Evolutionary conservation across 2,797 vertebrate genomes (phyloP).

Genomic region (Sus cebifrons): DNA sequence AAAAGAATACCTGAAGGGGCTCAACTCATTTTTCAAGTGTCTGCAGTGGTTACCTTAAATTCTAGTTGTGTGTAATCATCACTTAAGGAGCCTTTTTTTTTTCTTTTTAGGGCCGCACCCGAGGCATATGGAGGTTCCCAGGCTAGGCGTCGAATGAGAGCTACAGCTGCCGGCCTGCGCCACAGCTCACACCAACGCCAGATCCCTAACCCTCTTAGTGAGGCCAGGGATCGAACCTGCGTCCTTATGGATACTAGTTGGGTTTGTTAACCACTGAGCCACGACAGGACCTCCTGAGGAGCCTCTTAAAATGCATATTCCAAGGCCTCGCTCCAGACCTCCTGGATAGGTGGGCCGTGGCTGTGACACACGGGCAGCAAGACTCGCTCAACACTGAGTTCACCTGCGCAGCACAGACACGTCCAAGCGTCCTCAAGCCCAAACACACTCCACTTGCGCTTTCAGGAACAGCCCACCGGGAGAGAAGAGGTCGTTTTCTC

Average conservation of each 20-base stretch:
- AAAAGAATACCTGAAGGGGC: not conserved
- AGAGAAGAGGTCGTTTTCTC: not conserved
- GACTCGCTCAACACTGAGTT: not conserved
- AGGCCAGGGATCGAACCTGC: too few species aligned
- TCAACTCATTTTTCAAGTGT: not conserved
- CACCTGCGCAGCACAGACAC: not conserved
- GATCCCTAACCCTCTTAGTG: too few species aligned
- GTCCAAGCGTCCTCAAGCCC: not conserved
- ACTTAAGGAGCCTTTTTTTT: not conserved
- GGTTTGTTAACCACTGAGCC: too few species aligned
- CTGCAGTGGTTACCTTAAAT: constrained; percentile 17
- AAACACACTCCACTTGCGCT: not conserved
- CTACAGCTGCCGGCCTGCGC: too few species aligned
- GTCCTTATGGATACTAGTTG: too few species aligned
- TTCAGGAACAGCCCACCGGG: not conserved
- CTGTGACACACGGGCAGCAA: not conserved
- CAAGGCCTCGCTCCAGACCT: not conserved
- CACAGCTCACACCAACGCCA: too few species aligned
- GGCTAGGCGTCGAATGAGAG: too few species aligned
- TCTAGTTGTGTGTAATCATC: not conserved
- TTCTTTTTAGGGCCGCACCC: too few species aligned
- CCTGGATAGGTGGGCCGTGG: not conserved
- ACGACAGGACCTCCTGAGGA: not conserved
- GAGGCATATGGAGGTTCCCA: too few species aligned
- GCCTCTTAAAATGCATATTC: not conserved